Evolutionary conservation across 1,140 invertebrate genomes (phyloP).

Genomic region (Habropoda laboriosa): DNA sequence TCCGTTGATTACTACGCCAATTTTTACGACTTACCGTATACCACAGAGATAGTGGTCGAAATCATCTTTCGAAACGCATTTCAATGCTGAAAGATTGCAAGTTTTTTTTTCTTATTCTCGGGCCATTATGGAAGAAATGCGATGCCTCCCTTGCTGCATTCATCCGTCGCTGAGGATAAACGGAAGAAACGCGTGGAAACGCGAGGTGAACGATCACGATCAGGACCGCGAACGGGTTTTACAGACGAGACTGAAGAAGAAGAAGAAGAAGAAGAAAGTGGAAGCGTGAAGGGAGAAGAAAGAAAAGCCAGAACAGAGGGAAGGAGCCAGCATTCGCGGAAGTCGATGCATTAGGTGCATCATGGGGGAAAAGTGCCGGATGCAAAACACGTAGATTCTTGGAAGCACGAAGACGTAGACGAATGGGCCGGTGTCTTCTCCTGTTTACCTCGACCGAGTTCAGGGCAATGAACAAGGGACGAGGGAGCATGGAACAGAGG

Average conservation of each 20-base stretch:
- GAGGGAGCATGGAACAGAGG: too few relatives aligned
- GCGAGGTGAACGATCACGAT: neutral
- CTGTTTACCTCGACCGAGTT: neutral
- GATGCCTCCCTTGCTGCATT: too few relatives aligned
- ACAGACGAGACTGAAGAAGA: neutral
- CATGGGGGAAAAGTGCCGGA: slow-evolving; percentile 39
- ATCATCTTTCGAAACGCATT: too few relatives aligned
- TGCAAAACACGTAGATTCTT: slow-evolving; percentile 53
- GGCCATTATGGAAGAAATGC: too few relatives aligned
- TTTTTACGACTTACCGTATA: too few relatives aligned
- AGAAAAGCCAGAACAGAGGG: neutral
- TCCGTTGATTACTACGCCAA: neutral
- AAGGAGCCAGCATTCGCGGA: neutral
- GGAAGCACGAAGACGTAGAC: slow-evolving; percentile 33
- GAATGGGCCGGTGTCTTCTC: slow-evolving; percentile 30
- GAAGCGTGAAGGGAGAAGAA: neutral
- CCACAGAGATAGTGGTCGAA: too few relatives aligned
- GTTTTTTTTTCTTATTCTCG: too few relatives aligned
- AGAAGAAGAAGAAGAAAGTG: neutral
- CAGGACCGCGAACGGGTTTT: too few relatives aligned
- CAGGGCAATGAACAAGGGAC: slow-evolving; percentile 28
- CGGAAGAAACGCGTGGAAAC: neutral
- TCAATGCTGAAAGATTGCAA: too few relatives aligned
- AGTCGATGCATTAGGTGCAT: slow-evolving; percentile 55
- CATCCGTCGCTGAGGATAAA: neutral